phyloP scores from a whole-genome alignment of 2,113 vertebrate species.

The Echinops telfairi region DNA sequence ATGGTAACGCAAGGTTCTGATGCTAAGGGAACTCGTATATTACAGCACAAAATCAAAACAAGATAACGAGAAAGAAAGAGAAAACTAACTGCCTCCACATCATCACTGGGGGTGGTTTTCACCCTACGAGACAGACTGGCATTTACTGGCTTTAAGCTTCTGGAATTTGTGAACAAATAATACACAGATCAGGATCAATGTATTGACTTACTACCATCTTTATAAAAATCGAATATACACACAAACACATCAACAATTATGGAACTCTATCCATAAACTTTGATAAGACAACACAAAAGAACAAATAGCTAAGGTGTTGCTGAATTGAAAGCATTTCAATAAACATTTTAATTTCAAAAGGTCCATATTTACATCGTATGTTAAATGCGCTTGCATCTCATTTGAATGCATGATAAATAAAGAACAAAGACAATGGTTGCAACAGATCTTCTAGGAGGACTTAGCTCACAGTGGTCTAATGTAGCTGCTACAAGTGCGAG shows the following conservation, averaged over 20 bases:
- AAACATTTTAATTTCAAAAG: conserved; percentile 85
- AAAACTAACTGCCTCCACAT: conserved; percentile 85
- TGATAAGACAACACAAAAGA: conserved; percentile 87
- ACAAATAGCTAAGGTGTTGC: conserved; percentile 85
- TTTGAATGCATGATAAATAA: conserved; percentile 86
- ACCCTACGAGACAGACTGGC: conserved; percentile 53
- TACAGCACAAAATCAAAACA: conserved; percentile 83
- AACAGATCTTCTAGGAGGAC: conserved; percentile 88
- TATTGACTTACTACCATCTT: conserved; percentile 92
- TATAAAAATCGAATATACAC: conserved; percentile 93
- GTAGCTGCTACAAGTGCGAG: conserved; percentile 63
- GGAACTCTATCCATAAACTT: conserved; percentile 86
- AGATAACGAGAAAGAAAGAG: conserved; percentile 63
- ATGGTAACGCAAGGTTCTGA: conserved; percentile 61
- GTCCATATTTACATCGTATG: conserved; percentile 87
- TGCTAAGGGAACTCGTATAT: conserved; percentile 61
- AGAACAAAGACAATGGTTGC: conserved; percentile 96
- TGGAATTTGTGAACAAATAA: conserved; percentile 89
- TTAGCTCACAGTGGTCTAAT: conserved; percentile 65
- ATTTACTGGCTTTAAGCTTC: conserved; percentile 77
- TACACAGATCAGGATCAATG: conserved; percentile 89
- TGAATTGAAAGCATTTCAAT: conserved; percentile 83
- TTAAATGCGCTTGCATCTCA: conserved; percentile 78
- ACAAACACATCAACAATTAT: conserved; percentile 89
- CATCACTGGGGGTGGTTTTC: conserved; percentile 73